These are phyloP conservation scores for Calidris pugnax DNA, from an alignment of 2,113 vertebrate species.

Conservation along the genomic window DNA sequence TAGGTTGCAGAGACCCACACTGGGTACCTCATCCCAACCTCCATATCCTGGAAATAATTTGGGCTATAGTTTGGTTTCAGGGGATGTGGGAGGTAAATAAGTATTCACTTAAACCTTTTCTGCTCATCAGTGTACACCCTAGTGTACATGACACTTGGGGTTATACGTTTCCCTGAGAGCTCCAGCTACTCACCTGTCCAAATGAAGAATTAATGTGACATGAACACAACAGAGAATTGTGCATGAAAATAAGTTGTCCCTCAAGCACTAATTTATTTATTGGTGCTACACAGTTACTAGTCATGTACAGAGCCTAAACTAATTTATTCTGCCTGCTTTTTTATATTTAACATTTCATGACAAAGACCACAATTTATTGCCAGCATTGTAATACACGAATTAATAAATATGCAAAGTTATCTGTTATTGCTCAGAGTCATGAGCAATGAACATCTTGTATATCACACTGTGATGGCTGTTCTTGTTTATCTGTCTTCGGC, in stretches of 20 bases:
- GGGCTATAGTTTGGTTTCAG: not conserved
- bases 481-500: conserved; percentile 45
- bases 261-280: conserved; percentile 43
- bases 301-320: conserved; percentile 1
- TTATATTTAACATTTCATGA: conserved; percentile 8
- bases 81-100: not conserved
- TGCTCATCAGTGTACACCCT: not conserved
- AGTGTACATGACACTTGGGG: not conserved
- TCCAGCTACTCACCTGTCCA: not conserved
- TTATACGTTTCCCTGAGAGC: not conserved
- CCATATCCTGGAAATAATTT: not conserved
- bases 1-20: not conserved
- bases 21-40: not conserved
- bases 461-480: not conserved
- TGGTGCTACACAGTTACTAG: not conserved
- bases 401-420: conserved; percentile 54
- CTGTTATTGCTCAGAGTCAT: conserved; percentile 25
- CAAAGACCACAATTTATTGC: not conserved
- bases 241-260: conserved; percentile 27
- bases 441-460: conserved; percentile 35
- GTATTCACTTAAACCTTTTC: not conserved
- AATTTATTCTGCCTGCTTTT: conserved; percentile 33
- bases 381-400: conserved; percentile 33
- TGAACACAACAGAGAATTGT: not conserved
- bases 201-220: conserved; percentile 27